phyloP scores from a whole-genome alignment of 2,888 invertebrate genomes.

The Augochlorella aurata region DNA sequence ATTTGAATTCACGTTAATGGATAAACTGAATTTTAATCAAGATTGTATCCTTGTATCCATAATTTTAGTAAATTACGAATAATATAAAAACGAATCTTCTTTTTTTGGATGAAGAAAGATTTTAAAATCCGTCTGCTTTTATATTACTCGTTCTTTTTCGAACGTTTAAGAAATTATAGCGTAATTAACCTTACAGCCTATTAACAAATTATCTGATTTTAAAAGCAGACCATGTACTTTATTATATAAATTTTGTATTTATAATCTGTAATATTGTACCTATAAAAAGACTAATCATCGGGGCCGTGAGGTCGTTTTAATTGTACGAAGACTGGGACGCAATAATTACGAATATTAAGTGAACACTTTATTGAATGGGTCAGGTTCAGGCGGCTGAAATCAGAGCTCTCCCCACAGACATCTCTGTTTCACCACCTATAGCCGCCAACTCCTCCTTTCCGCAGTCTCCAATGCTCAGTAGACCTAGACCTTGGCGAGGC shows the following conservation, averaged over 20 bases:
- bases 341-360: neutral
- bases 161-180: too few species aligned
- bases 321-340: neutral
- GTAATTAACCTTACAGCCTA: neutral
- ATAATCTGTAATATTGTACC: neutral
- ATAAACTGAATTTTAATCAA: neutral
- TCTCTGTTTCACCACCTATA: neutral
- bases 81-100: too few species aligned
- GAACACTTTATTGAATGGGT: conserved; percentile 9
- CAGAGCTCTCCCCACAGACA: conserved; percentile 5
- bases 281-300: too few species aligned
- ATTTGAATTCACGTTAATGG: too few species aligned
- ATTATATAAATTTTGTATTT: neutral
- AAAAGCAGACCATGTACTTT: neutral
- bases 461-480: neutral
- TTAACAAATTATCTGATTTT: neutral
- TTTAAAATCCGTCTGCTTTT: neutral
- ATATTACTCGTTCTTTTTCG: neutral
- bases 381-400: neutral
- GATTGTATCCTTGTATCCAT: too few species aligned
- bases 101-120: neutral
- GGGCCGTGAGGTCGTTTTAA: neutral
- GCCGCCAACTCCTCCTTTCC: neutral
- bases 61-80: too few species aligned
- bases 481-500: neutral